These are phyloP conservation scores for Styela clava DNA, from an alignment of 23 tunicate genomes.

Conservation along the genomic window DNA sequence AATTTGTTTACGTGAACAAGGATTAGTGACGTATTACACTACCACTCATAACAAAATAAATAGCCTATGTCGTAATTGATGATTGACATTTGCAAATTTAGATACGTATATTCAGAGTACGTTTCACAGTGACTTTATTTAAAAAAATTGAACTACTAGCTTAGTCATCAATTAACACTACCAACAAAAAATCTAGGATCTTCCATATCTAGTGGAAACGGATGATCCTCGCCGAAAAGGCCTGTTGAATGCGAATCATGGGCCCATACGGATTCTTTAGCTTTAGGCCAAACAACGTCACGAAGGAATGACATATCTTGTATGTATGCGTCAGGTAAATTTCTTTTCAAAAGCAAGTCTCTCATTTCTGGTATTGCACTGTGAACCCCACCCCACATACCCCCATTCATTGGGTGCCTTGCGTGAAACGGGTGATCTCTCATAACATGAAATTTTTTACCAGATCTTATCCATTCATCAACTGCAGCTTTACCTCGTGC, in stretches of 20 bases:
- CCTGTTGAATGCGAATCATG: conserved; percentile 6
- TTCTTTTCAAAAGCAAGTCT: neutral
- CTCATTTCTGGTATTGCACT: conserved; percentile 13
- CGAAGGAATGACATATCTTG: neutral
- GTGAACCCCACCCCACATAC: conserved; percentile 13
- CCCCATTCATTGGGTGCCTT: conserved; percentile 2
- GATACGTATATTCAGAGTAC: too few species aligned
- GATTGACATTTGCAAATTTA: too few species aligned
- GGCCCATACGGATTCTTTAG: conserved; percentile 17
- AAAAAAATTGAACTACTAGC: too few species aligned
- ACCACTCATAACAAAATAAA: too few species aligned
- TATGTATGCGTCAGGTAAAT: neutral
- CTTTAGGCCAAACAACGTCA: conserved; percentile 2
- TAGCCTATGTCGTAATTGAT: too few species aligned
- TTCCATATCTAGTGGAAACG: conserved; percentile 1
- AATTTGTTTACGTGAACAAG: too few species aligned
- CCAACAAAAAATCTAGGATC: neutral
- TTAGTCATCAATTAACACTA: neutral
- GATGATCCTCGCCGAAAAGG: conserved; percentile 9
- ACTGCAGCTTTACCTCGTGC: conserved; percentile 8
- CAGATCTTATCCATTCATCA: conserved; percentile 15
- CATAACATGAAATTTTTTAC: conserved; percentile 21
- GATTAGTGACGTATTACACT: too few species aligned
- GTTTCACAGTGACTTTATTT: too few species aligned
- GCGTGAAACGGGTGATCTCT: conserved; percentile 13